Evolutionary conservation across 2,797 vertebrate species (phyloP), one percentile per base, ranked within the genome.

Genomic region (Loris lydekkerianus): DNA sequence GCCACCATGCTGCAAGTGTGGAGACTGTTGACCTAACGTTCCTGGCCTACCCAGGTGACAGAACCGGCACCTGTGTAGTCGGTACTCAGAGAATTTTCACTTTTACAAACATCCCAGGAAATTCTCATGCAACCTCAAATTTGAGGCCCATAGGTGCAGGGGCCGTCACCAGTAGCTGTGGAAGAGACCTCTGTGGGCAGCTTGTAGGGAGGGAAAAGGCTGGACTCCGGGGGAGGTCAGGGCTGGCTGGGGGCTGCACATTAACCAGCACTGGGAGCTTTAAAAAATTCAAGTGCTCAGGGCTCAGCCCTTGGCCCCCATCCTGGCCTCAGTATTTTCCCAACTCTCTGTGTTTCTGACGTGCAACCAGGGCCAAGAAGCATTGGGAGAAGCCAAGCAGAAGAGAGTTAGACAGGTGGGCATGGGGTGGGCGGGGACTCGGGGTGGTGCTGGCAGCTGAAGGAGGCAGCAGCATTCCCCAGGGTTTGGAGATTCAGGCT

Each of bases 221-320:
- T 6, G 10, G 31, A 20, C 0, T 0, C n/a, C 18, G 5, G 17
- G 4, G 8, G 25, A 21, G 31, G 9, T 27, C 5, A 0, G 0
- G 34, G 3, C 4, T 3, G 10, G 43, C 2, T n/a, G 1, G 25
- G 3, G 6, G 25, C 46, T 27, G 6, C 10, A 0, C 0, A 2
- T 69, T 3, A 11, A 11, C 7, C 10, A 0, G 20, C 21, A 5
- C 29, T 23, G n/a, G 25, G 11, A 3, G 29, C 20, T 5, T 46
- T 61, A 14, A 65, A 83, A 67, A 49, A 72, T 34, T 7, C 25
- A 4, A 1, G 2, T n/a, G 9, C 46, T 81, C 14, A 61, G n/a
- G 9, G 9, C 18, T 43, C n/a, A 61, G 9, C 40, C 0, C 0
- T 25, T 20, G 18, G 31, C 3, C 13, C 11, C 5, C 1, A 25